Percentiles rank a stretch among this genome's conserved stretches.
Evolutionary conservation across 30 jellyfish, hydroid and myxozoan genomes (phyloP).

Genomic region (Mastigias papua): DNA sequence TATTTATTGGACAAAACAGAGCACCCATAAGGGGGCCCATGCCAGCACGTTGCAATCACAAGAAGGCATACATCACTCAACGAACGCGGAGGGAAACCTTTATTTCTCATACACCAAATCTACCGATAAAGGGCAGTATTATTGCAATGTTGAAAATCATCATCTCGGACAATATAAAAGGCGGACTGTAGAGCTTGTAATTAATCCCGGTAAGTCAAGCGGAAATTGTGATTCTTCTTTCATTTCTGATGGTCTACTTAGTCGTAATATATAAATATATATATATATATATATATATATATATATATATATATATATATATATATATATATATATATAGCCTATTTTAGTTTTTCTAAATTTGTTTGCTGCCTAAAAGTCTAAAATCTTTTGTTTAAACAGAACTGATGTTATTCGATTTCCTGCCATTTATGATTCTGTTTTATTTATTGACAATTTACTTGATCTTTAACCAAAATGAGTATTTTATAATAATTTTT

Average conservation of each 20-base stretch:
- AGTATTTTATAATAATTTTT: too few relatives aligned
- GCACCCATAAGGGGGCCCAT: conserved; percentile 31
- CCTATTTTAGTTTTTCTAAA: too few relatives aligned
- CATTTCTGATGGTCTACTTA: neutral
- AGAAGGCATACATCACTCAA: conserved; percentile 77
- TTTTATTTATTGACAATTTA: too few relatives aligned
- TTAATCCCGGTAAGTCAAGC: conserved; percentile 77
- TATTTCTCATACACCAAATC: conserved; percentile 88
- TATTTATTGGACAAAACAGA: conserved; percentile 86
- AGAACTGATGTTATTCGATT: too few relatives aligned
- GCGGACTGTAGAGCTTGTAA: conserved; percentile 88
- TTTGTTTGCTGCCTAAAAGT: too few relatives aligned
- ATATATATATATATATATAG: too few relatives aligned
- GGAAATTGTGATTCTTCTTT: neutral
- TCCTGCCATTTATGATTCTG: too few relatives aligned
- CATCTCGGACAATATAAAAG: conserved; percentile 65
- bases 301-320: too few relatives aligned
- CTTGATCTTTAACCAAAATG: too few relatives aligned
- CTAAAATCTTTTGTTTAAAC: too few relatives aligned
- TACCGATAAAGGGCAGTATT: conserved; percentile 81
- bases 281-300: too few relatives aligned
- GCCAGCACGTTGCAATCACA: conserved; percentile 75
- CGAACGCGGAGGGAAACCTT: conserved; percentile 88
- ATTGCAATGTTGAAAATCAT: conserved; percentile 90
- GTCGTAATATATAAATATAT: too few relatives aligned